A percentile compares a stretch with the other conserved stretches of the same genome.
These are phyloP conservation scores for Eupleurogrammus muticus DNA, from an alignment of 2,797 vertebrate species.

Conservation along the genomic window DNA sequence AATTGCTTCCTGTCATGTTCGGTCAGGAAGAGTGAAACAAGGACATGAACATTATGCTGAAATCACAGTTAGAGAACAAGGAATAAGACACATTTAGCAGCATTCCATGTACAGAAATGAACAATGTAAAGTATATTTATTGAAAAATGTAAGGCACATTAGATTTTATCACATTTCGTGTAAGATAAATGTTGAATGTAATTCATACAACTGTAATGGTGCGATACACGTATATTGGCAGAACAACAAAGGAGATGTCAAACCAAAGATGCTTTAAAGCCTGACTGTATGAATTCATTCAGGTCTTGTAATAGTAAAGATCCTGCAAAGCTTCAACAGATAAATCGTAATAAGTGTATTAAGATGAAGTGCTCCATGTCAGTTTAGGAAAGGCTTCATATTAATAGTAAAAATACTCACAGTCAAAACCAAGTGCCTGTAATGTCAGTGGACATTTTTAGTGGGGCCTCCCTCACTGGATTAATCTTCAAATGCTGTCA, in stretches of 20 bases:
- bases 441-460: constrained; percentile 48
- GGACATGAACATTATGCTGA: constrained; percentile 18
- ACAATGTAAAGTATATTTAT: constrained; percentile 75
- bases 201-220: constrained; percentile 29
- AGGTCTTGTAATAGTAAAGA: constrained; percentile 44
- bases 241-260: constrained; percentile 19
- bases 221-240: constrained; percentile 5
- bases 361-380: constrained; percentile 2
- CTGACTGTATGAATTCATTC: constrained; percentile 5
- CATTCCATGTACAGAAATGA: constrained; percentile 73
- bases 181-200: constrained; percentile 58
- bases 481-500: constrained; percentile 66
- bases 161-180: constrained; percentile 44
- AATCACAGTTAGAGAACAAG: constrained; percentile 30
- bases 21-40: constrained; percentile 20
- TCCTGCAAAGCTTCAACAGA: constrained; percentile 15
- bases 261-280: constrained; percentile 63
- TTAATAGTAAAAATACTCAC: constrained; percentile 38
- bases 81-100: constrained; percentile 31
- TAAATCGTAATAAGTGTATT: neutral
- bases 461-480: constrained; percentile 51
- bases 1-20: constrained; percentile 39
- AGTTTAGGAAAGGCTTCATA: constrained; percentile 9
- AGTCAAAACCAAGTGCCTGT: constrained; percentile 72
- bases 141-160: constrained; percentile 67